A percentile compares a stretch with the other conserved stretches of the same genome.
Evolutionary conservation across 2,797 vertebrate species (phyloP).

Genomic region (Vipera ursinii): DNA sequence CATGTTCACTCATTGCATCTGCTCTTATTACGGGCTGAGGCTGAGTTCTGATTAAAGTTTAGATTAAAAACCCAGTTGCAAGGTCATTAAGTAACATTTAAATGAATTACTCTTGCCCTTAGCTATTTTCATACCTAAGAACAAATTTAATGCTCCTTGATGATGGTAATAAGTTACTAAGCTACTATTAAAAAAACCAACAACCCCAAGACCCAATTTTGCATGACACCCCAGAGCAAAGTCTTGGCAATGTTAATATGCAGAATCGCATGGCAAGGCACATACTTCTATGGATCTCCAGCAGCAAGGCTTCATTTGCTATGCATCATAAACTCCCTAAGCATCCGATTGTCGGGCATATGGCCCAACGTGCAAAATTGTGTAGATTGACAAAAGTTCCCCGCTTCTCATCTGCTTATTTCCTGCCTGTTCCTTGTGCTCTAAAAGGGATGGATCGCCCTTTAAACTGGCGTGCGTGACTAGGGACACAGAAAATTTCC

Average conservation of each 20-base stretch:
- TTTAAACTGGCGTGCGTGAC: not conserved
- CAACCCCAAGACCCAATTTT: slow-evolving; percentile 71
- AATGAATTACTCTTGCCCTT: slow-evolving; percentile 74
- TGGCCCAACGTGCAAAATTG: slow-evolving; percentile 56
- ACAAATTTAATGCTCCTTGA: slow-evolving; percentile 76
- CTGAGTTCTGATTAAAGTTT: slow-evolving; percentile 73
- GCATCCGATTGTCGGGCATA: slow-evolving; percentile 72
- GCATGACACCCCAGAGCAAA: slow-evolving; percentile 76
- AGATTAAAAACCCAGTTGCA: slow-evolving; percentile 66
- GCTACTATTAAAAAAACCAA: slow-evolving; percentile 74
- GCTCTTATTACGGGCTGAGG: slow-evolving; percentile 58
- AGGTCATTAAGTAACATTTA: slow-evolving; percentile 70
- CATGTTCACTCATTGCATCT: slow-evolving; percentile 48
- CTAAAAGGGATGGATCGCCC: not conserved
- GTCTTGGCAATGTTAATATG: slow-evolving; percentile 75
- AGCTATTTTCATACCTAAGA: slow-evolving; percentile 75
- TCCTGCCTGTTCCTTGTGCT: not conserved
- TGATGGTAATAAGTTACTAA: slow-evolving; percentile 81
- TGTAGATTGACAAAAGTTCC: slow-evolving; percentile 50
- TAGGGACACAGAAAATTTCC: not conserved
- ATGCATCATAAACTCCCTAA: slow-evolving; percentile 78
- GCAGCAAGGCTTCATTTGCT: slow-evolving; percentile 77
- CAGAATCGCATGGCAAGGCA: slow-evolving; percentile 73
- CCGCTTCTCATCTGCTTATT: slow-evolving; percentile 22
- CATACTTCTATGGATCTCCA: slow-evolving; percentile 71